Evolutionary conservation across 2,797 vertebrate species (phyloP), one percentile per base, ranked within the genome.

Genomic region (Pyrocephalus nanus): DNA sequence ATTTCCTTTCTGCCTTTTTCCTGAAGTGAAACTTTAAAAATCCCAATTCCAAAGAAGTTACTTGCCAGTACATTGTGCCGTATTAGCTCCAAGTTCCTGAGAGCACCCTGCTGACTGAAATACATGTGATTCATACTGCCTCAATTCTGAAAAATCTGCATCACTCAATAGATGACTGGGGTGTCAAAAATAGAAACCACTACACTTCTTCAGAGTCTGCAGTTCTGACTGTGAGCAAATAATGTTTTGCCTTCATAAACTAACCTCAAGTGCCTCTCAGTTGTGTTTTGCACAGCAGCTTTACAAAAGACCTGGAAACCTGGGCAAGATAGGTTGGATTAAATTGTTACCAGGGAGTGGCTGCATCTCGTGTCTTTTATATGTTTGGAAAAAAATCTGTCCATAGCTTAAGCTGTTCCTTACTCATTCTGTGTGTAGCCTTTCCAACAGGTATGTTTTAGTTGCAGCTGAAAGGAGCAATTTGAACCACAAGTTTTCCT

Each of bases 141-240:
- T 89, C 91, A 61, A 11, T 91, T 87, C 88, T 92, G 74, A 95
- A 93, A 74, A 74, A 64, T 57, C 65, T 91, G 54, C 69, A 78
- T 77, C 47, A 6, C 54, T 92, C 91, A 50, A n/a, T 60, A 82
- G 91, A 74, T 67, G 22, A 53, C 58, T 83, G 57, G 53, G 32
- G 12, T 60, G 36, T 79, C 71, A 84, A 70, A 93, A 96, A 70
- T 34, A 88, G 92, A 95, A 92, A n/a, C 77, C 76, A 78, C 83
- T 81, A 34, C 26, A 11, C 66, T 90, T 93, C 67, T 85, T 48
- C 65, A 60, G 76, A 91, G 81, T 34, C 78, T 88, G 58, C 55
- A 83, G 0, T 82, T 92, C 64, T 5, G 26, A 12, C 55, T 87
- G 77, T 70, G 91, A 90, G 80, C 72, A 85, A 76, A 85, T 73